phyloP scores from a whole-genome alignment of 2,888 invertebrate species.

The Calliopum simillimum region DNA sequence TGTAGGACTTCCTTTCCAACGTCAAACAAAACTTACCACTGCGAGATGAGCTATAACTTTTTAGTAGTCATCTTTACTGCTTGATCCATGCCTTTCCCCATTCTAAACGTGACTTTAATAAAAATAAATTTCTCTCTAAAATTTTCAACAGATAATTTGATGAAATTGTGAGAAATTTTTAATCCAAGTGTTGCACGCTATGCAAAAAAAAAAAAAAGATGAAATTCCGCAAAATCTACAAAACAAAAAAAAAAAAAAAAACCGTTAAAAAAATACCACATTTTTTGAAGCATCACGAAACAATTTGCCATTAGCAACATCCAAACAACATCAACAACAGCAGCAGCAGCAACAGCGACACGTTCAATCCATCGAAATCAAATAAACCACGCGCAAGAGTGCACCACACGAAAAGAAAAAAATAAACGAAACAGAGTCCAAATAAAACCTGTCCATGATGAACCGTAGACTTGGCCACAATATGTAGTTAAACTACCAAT shows the following conservation, averaged over 20 bases:
- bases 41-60: no score
- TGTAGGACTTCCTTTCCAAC: no score
- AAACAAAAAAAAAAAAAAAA: no score
- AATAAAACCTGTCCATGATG: constrained; percentile 1
- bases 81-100: no score
- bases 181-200: background rate
- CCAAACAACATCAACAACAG: background rate
- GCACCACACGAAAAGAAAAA: constrained; percentile 50
- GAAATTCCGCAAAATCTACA: background rate
- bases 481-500: background rate
- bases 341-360: background rate
- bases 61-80: no score
- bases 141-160: no score
- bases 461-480: background rate
- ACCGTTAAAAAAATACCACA: no score
- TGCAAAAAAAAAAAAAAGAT: background rate
- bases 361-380: background rate
- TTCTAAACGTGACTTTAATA: no score
- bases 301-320: constrained; percentile 1
- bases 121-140: no score
- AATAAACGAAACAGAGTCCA: constrained; percentile 42
- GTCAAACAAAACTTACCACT: no score
- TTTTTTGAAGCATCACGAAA: constrained; percentile 4
- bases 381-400: constrained; percentile 25
- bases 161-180: background rate